These are phyloP conservation scores for Drosophila prosaltans DNA, from an alignment of 1,140 invertebrate genomes.

Conservation along the genomic window DNA sequence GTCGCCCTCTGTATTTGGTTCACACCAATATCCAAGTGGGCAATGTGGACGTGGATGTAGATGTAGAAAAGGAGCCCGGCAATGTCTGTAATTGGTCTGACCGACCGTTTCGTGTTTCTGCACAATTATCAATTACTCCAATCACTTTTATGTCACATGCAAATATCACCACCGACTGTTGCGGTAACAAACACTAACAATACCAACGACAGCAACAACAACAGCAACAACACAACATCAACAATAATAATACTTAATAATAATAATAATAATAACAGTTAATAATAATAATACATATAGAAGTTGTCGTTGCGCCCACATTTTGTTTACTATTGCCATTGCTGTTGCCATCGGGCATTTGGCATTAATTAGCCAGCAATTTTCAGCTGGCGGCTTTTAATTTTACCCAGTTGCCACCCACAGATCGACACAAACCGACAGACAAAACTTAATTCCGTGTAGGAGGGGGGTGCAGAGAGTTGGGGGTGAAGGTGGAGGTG, in stretches of 20 bases:
- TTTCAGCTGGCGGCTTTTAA: conserved; percentile 57
- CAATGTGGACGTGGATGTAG: background rate
- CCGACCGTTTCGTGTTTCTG: conserved; percentile 67
- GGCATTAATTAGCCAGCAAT: conserved; percentile 58
- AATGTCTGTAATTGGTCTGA: conserved; percentile 56
- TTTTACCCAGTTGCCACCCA: conserved; percentile 52
- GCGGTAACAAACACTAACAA: conserved; percentile 16
- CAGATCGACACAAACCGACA: conserved; percentile 6
- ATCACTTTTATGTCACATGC: conserved; percentile 80
- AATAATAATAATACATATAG: conserved; percentile 51
- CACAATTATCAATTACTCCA: conserved; percentile 80
- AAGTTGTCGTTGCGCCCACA: conserved; percentile 51
- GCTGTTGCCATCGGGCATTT: conserved; percentile 48
- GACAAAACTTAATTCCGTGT: background rate
- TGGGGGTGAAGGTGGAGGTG: background rate
- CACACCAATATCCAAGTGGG: background rate
- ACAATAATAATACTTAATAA: conserved; percentile 23
- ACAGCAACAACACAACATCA: conserved; percentile 29
- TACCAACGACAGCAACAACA: conserved; percentile 24
- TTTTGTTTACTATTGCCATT: conserved; percentile 13
- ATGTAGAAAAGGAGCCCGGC: background rate
- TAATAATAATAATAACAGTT: conserved; percentile 74
- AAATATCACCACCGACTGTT: conserved; percentile 58
- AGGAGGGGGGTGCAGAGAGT: background rate
- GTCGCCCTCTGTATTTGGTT: conserved; percentile 24